Evolutionary conservation across 2,888 invertebrate species (phyloP).

Genomic region (Gari tellinella): DNA sequence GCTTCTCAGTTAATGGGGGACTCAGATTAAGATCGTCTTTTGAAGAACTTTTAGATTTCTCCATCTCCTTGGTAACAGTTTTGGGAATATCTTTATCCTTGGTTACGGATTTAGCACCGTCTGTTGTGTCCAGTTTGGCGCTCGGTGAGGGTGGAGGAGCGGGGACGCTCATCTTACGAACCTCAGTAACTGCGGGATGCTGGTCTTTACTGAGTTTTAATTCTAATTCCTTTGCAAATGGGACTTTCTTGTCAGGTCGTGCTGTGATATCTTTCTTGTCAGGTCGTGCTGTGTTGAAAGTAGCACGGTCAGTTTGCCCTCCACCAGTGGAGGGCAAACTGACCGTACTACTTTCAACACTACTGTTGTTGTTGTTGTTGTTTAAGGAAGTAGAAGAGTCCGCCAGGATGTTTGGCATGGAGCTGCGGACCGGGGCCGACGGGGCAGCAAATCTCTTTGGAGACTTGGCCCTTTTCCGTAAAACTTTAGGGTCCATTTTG

Average conservation of each 20-base stretch:
- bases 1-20: conserved; percentile 34
- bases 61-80: conserved; percentile 16
- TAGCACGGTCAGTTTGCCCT: conserved; percentile 40
- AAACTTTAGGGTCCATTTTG: conserved; percentile 54
- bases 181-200: conserved; percentile 13
- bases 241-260: conserved; percentile 58
- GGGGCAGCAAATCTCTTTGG: conserved; percentile 75
- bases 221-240: conserved; percentile 74
- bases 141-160: conserved; percentile 53
- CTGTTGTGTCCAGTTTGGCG: conserved; percentile 34
- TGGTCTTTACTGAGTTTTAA: conserved; percentile 61
- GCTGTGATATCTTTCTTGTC: conserved; percentile 74
- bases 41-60: conserved; percentile 29
- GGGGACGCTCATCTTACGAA: conserved; percentile 45
- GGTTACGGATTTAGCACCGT: conserved; percentile 37
- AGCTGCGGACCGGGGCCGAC: conserved; percentile 52
- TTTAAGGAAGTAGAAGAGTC: conserved; percentile 48
- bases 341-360: conserved; percentile 9
- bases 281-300: conserved; percentile 67
- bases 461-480: conserved; percentile 74
- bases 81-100: conserved; percentile 37
- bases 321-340: conserved; percentile 2
- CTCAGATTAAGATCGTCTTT: conserved; percentile 44
- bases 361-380: conserved; percentile 31
- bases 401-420: conserved; percentile 47